Conservation (phyloP, 2,888 invertebrate species). For the Brachyptera putata region DNA sequence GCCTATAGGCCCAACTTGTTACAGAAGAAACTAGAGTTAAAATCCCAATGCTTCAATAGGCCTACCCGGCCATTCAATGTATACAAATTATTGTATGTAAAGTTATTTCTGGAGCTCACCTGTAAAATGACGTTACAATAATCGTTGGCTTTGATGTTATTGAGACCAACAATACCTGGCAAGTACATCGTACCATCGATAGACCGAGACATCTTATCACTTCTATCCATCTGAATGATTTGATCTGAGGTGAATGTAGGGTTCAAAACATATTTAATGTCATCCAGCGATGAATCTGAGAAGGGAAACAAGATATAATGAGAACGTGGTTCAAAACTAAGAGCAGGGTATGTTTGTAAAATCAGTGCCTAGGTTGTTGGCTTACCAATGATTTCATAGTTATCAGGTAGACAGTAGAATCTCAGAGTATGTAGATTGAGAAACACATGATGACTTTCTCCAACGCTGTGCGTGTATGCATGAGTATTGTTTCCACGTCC, state of each 20-base stretch:
- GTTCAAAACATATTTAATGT: conserved; percentile 97
- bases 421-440: conserved; percentile 93
- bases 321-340: too few species aligned
- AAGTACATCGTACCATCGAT: conserved; percentile 95
- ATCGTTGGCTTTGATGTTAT: conserved; percentile 99
- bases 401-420: conserved; percentile 98
- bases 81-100: too few species aligned
- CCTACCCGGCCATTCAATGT: too few species aligned
- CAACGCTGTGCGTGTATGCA: conserved; percentile 98
- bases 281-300: conserved; percentile 90
- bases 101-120: conserved; percentile 53
- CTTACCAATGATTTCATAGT: conserved; percentile 96
- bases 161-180: conserved; percentile 93
- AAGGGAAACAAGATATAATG: too few species aligned
- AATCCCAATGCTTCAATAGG: too few species aligned
- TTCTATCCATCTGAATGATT: conserved; percentile 74
- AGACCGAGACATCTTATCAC: conserved; percentile 84
- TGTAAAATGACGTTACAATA: conserved; percentile 98
- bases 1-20: too few species aligned
- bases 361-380: too few species aligned
- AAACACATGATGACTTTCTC: conserved; percentile 96
- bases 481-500: conserved; percentile 96
- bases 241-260: conserved; percentile 87
- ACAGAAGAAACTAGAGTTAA: too few species aligned
- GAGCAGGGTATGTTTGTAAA: too few species aligned